Base-by-base conservation (phyloP, 2,797 vertebrate species). In the Peromyscus attwateri region DNA sequence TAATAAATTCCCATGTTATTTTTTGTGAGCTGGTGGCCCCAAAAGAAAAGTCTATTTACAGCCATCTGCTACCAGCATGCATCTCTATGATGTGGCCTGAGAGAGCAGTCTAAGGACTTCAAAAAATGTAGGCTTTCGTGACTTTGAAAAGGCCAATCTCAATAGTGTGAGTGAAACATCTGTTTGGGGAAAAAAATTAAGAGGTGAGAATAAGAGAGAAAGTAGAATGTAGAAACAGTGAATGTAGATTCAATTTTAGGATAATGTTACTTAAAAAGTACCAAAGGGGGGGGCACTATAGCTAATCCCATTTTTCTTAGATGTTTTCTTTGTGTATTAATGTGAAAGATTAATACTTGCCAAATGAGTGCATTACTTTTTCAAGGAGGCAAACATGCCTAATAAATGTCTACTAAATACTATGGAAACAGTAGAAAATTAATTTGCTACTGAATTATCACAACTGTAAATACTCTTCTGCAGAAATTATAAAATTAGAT, bases 401-500 rank as follows among this genome's bases (percentile, higher is more conserved):
- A 62, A 60, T 71, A 81, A 75, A 21, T 93, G 17, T 49, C 55
- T 87, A 73, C 25, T 87, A 87, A 87, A 57, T 55, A 16, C 25
- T 66, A 66, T 60, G 57, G 55, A 93, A 81, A 87, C 37, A 34
- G 6, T 49, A 87, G 82, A 82, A 91, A 87, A 91, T 94, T 88
- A 49, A 52, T 68, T 92, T 93, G n/a, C 73, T 84, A 64, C 49
- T 71, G 60, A 66, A 66, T 82, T 77, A 92, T 73, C 94, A 94
- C 81, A 75, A 87, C 64, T 75, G 23, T 79, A 76, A 91, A 83
- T 89, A 89, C 29, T 81, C 49, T 52, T 82, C 60, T 90, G 95
- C 81, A 87, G 70, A 96, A 66, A 94, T 87, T 52, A 81, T 27
- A n/a, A 96, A 89, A 66, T 90, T 55, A 94, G 62, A 80, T 92